These are phyloP conservation scores for Stenchaetothrips biformis DNA, from an alignment of 2,888 invertebrate genomes.

Conservation along the genomic window DNA sequence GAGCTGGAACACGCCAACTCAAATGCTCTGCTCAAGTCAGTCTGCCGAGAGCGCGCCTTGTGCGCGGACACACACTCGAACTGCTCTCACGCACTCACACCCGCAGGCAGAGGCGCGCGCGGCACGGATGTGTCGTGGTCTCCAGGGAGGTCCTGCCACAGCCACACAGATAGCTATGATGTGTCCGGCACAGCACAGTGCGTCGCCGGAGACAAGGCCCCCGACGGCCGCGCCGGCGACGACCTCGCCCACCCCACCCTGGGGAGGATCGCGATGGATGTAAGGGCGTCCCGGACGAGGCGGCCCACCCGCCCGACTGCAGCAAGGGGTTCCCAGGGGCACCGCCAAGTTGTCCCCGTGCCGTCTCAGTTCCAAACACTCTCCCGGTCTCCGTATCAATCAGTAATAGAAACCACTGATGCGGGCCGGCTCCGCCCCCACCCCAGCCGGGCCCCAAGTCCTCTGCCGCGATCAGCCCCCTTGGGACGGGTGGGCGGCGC, in stretches of 20 bases:
- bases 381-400: slow-evolving; percentile 15
- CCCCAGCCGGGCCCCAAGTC: background rate
- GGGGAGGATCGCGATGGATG: background rate
- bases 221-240: background rate
- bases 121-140: too few relatives aligned
- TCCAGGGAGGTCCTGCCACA: too few relatives aligned
- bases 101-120: too few relatives aligned
- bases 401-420: slow-evolving; percentile 23
- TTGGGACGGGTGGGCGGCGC: background rate
- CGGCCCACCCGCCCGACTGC: too few relatives aligned
- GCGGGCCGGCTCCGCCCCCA: background rate
- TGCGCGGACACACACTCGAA: too few relatives aligned
- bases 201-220: background rate
- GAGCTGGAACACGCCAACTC: too few relatives aligned
- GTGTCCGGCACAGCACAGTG: background rate
- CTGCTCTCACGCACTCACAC: too few relatives aligned
- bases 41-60: too few relatives aligned
- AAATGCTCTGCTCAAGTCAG: too few relatives aligned
- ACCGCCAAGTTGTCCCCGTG: slow-evolving; percentile 4
- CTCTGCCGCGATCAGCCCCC: background rate
- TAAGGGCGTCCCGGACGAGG: too few relatives aligned
- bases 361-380: slow-evolving; percentile 15
- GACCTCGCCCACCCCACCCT: background rate
- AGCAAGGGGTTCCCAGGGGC: background rate
- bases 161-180: too few relatives aligned